These are phyloP conservation scores for Pungitius pungitius DNA, from an alignment of 2,113 vertebrate genomes.

Conservation along the genomic window DNA sequence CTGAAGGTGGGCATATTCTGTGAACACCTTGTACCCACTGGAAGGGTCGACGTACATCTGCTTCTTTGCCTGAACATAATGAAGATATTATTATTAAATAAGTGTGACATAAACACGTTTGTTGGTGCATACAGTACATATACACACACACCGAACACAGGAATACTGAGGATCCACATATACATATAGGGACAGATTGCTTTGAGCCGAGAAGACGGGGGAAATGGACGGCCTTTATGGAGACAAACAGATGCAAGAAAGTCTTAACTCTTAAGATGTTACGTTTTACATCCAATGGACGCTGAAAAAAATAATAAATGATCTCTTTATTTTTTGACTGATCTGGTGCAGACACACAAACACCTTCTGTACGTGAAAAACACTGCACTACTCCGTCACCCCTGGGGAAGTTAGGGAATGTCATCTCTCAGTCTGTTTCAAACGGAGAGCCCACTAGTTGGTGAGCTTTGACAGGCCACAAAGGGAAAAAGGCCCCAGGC, in stretches of 20 bases:
- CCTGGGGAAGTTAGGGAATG: conserved; percentile 75
- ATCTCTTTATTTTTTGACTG: too few species aligned
- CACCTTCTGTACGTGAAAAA: conserved; percentile 56
- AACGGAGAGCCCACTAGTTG: conserved; percentile 74
- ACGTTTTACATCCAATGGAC: too few species aligned
- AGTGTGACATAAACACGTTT: conserved; percentile 53
- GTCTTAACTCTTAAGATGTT: conserved; percentile 52
- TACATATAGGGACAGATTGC: conserved; percentile 65
- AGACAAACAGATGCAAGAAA: conserved; percentile 65
- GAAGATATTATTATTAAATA: conserved; percentile 67
- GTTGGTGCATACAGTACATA: conserved; percentile 29
- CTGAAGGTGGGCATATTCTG: conserved; percentile 81
- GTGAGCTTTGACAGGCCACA: conserved; percentile 80
- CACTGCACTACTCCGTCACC: conserved; percentile 60
- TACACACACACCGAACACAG: conserved; percentile 36
- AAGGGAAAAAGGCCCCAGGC: conserved; percentile 79
- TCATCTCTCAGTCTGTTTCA: conserved; percentile 81
- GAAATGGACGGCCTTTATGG: conserved; percentile 43
- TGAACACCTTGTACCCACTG: conserved; percentile 81
- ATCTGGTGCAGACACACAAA: conserved; percentile 24
- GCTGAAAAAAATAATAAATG: too few species aligned
- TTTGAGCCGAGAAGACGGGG: conserved; percentile 45
- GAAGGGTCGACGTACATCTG: conserved; percentile 83
- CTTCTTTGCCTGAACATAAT: conserved; percentile 80
- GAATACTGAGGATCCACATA: conserved; percentile 15